Evolutionary conservation across 2,888 invertebrate species (phyloP).

Genomic region (Pandemis corylana): DNA sequence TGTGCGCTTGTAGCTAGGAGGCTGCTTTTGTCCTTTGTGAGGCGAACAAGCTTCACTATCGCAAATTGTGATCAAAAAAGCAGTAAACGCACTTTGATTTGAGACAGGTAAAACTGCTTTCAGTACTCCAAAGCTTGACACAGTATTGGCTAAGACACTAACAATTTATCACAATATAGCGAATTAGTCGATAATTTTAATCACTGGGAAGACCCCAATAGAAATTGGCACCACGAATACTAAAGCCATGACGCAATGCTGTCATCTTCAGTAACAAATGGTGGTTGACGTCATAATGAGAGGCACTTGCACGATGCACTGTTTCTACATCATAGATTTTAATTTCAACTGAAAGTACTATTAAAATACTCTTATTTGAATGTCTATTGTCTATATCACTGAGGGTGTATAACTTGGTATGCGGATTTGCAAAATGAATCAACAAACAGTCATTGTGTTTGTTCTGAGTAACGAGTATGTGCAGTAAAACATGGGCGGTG

Average conservation of each 20-base stretch:
- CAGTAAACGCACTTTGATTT: conserved; percentile 30
- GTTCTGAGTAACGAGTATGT: conserved; percentile 15
- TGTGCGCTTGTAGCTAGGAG: conserved; percentile 55
- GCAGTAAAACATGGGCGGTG: not conserved
- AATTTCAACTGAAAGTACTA: not conserved
- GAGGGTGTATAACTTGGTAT: conserved; percentile 4
- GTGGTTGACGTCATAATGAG: conserved; percentile 49
- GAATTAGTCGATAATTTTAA: conserved; percentile 22
- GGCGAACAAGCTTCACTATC: conserved; percentile 58
- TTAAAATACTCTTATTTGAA: not conserved
- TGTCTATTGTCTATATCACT: conserved; percentile 6
- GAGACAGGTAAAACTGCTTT: conserved; percentile 17
- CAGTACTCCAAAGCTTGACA: conserved; percentile 8
- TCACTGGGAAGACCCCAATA: conserved; percentile 34
- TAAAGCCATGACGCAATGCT: conserved; percentile 51
- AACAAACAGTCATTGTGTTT: conserved; percentile 22
- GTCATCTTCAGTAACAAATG: conserved; percentile 48
- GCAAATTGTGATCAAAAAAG: conserved; percentile 18
- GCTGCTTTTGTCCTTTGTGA: conserved; percentile 72
- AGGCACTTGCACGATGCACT: conserved; percentile 44
- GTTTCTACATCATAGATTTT: not conserved
- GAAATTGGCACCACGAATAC: conserved; percentile 47
- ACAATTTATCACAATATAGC: conserved; percentile 17
- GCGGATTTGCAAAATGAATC: conserved; percentile 26
- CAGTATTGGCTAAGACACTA: conserved; percentile 17